Evolutionary conservation across 2,797 vertebrate genomes (phyloP).

Genomic region (Myripristis jacobus): DNA sequence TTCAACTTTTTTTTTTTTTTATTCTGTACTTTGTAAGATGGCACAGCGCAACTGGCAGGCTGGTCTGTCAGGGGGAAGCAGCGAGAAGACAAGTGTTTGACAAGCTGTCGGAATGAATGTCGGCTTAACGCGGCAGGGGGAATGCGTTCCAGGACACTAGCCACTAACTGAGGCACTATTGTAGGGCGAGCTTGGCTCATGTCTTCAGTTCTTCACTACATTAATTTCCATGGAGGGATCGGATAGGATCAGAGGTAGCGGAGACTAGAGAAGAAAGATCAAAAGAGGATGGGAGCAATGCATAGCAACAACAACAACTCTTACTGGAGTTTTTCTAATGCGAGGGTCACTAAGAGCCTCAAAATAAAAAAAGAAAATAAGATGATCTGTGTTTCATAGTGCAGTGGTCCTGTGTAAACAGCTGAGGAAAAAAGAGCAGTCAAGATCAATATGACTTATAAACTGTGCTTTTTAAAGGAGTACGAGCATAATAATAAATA

Average conservation of each 20-base stretch:
- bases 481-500: background rate
- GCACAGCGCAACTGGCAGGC: background rate
- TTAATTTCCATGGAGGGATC: background rate
- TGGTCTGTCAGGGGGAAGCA: background rate
- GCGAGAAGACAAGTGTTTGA: conserved; percentile 4
- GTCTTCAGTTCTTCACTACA: background rate
- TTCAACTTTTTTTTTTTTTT: background rate
- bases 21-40: conserved; percentile 1
- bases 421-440: no score
- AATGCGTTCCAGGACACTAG: background rate
- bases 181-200: conserved; percentile 1
- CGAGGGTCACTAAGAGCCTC: no score
- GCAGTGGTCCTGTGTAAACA: background rate
- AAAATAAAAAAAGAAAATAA: no score
- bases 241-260: background rate
- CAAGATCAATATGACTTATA: no score
- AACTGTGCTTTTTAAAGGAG: background rate
- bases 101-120: background rate
- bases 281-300: background rate
- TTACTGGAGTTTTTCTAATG: background rate
- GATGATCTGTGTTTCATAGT: background rate
- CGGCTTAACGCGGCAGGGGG: background rate
- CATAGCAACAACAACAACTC: background rate
- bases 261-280: background rate
- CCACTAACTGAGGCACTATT: conserved; percentile 8